phyloP scores from a whole-genome alignment of 2,888 invertebrate genomes.

The Alsophila aescularia region DNA sequence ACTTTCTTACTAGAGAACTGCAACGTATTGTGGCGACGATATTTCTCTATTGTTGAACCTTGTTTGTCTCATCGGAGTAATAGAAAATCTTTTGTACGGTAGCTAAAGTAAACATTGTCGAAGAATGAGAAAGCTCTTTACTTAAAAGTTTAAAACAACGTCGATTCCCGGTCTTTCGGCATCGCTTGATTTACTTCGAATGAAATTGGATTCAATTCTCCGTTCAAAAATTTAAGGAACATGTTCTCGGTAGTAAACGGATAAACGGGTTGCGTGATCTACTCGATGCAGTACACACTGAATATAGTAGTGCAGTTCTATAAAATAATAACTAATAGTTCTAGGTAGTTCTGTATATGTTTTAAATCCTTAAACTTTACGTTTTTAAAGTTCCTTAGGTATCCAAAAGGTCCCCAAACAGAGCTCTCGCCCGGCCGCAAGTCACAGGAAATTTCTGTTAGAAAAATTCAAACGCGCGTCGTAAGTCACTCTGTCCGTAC shows the following conservation, averaged over 20 bases:
- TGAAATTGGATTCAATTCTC: background rate
- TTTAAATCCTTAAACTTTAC: too few species aligned
- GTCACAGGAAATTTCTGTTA: too few species aligned
- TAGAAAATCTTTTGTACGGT: background rate
- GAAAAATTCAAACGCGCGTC: too few species aligned
- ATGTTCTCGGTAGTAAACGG: background rate
- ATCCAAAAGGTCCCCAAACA: too few species aligned
- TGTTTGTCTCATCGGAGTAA: background rate
- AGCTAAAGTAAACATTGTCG: slow-evolving; percentile 1
- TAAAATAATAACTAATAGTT: too few species aligned
- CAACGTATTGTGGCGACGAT: background rate
- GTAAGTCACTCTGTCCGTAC: too few species aligned
- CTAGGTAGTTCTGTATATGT: too few species aligned
- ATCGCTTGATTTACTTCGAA: background rate
- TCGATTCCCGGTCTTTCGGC: background rate
- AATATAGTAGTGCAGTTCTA: background rate
- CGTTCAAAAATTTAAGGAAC: background rate
- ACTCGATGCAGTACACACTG: background rate
- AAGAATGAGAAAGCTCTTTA: slow-evolving; percentile 1
- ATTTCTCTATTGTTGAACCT: background rate
- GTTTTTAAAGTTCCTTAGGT: too few species aligned
- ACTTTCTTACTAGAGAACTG: background rate
- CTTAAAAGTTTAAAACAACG: background rate
- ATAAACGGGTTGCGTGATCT: background rate
- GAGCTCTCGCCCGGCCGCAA: too few species aligned